Evolutionary conservation across 2,888 invertebrate species (phyloP).

Genomic region (Apamea crenata): DNA sequence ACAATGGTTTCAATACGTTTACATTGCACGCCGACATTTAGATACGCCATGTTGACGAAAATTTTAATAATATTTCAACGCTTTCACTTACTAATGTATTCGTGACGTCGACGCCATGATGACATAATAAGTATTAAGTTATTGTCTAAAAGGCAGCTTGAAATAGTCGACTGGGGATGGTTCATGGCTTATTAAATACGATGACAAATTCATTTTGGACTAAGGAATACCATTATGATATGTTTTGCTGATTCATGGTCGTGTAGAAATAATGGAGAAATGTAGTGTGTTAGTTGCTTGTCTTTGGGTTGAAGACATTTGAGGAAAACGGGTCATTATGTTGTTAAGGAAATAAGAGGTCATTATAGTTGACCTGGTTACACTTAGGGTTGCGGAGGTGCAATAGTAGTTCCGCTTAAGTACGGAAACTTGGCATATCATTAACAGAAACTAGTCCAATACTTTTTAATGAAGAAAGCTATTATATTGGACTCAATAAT

Average conservation of each 20-base stretch:
- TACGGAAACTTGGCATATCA: conserved; percentile 24
- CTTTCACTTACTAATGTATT: conserved; percentile 61
- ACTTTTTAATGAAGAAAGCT: conserved; percentile 1
- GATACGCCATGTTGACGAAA: conserved; percentile 65
- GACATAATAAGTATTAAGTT: conserved; percentile 64
- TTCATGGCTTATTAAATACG: conserved; percentile 62
- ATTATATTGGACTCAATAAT: conserved; percentile 7
- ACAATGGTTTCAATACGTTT: conserved; percentile 61
- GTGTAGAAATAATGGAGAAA: conserved; percentile 39
- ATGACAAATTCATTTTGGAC: conserved; percentile 62
- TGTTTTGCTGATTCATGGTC: conserved; percentile 50
- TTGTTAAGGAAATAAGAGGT: conserved; percentile 49
- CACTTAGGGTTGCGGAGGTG: conserved; percentile 31
- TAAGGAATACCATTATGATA: conserved; percentile 40
- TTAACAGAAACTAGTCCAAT: conserved; percentile 26
- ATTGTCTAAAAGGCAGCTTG: conserved; percentile 51
- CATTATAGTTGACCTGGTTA: conserved; percentile 54
- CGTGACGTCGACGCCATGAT: conserved; percentile 50
- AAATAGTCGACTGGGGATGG: conserved; percentile 41
- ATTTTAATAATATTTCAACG: conserved; percentile 58
- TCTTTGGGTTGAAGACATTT: conserved; percentile 45
- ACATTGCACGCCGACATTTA: conserved; percentile 56
- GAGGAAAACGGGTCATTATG: conserved; percentile 54
- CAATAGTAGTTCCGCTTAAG: conserved; percentile 17
- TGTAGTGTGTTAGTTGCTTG: conserved; percentile 48